Base-by-base conservation (phyloP, 2,113 vertebrate species). In the Chauna torquata region DNA sequence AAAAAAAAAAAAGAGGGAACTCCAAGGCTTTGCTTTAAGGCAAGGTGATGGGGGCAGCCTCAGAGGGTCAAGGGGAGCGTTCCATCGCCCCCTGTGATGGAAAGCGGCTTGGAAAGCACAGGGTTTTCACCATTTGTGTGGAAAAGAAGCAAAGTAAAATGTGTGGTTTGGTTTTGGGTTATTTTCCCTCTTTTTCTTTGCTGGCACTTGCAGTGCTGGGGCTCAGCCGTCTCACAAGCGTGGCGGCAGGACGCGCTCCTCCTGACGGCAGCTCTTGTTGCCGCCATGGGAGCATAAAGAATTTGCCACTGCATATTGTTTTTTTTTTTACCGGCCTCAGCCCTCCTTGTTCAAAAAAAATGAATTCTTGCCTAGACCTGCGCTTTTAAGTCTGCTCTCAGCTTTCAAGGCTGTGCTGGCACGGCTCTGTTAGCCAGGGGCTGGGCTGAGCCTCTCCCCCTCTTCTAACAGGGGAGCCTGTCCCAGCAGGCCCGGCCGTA, bases 291-390 rank as follows among this genome's bases (percentile, higher is more conserved):
- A 61, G 23, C 40, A 42, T 36, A 36, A 74, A 42, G 72, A 58
- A 49, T 57, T 76, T 3, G 11, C 34, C 2, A 5, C 89, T 23
- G 42, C 0, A 1, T 10, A 38, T 11, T 8, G 8, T 38, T 40
- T 9, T 16, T 23, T 11, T 45, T 65, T 66, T 54, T 27, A 42
- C 12, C 12, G 0, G 24, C 24, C n/a, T 65, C 52, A 54, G 32
- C 52, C 22, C 12, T 86, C 58, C 71, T 65, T 44, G 44, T 59
- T 94, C 3, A 55, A 57, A 50, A 78, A 78, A 42, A 23, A 16
- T 24, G 1, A 72, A 20, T 84, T 93, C 93, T 74, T 97, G 96
- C 93, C 95, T 87, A 85, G 95, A 96, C 96, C 95, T 92, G 94
- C 1, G 42, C 87, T 95, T 94, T 87, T 19, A 71, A 93, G 92